Evolutionary conservation across 2,888 invertebrate genomes (phyloP).

Genomic region (Agrochola litura): DNA sequence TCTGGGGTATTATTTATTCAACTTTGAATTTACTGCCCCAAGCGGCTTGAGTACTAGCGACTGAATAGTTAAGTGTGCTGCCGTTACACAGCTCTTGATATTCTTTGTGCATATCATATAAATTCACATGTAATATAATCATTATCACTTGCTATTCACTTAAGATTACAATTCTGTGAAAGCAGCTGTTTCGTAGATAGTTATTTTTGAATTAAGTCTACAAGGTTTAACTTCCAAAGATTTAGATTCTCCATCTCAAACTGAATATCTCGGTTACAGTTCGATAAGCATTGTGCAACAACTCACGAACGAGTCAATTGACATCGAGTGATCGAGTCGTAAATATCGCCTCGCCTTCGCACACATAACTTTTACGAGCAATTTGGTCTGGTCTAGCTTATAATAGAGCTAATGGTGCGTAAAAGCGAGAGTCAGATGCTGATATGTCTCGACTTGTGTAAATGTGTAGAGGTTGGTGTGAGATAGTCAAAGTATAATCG

Average conservation of each 20-base stretch:
- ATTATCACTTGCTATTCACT: no score
- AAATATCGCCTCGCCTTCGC: constrained; percentile 53
- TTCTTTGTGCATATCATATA: background rate
- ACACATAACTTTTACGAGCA: constrained; percentile 61
- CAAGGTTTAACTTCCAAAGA: background rate
- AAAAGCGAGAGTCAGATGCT: constrained; percentile 3
- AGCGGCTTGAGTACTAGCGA: background rate
- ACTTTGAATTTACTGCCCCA: constrained; percentile 5
- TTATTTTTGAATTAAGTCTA: background rate
- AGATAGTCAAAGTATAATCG: background rate
- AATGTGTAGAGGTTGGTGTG: background rate
- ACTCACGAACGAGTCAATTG: constrained; percentile 33
- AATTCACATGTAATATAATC: background rate
- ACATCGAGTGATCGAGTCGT: constrained; percentile 25
- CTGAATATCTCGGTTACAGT: constrained; percentile 13
- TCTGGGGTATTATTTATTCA: constrained; percentile 23
- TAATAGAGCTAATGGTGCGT: constrained; percentile 36
- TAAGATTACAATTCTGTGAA: no score
- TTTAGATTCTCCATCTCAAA: background rate
- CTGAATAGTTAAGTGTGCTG: constrained; percentile 7
- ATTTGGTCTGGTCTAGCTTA: constrained; percentile 55
- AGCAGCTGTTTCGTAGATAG: no score
- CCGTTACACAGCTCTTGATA: background rate
- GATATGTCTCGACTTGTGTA: constrained; percentile 3
- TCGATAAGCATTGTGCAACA: constrained; percentile 26